These are phyloP conservation scores for Trissonchulus sp. DNA, from an alignment of 2,888 invertebrate species.

Conservation along the genomic window DNA sequence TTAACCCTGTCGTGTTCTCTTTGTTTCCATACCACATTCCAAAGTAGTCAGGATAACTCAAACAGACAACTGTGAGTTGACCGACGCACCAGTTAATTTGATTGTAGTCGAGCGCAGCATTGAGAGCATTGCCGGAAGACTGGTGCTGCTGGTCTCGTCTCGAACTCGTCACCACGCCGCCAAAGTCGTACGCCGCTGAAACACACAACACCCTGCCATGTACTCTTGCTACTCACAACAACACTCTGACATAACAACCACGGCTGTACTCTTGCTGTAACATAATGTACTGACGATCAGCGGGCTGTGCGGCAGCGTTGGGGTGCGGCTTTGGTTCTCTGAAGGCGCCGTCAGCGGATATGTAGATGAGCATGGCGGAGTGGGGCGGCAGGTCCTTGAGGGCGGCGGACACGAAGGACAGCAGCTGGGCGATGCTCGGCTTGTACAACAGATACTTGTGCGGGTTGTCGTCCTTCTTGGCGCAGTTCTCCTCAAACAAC, in stretches of 20 bases:
- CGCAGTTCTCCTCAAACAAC: slow-evolving; percentile 61
- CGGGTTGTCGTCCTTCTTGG: slow-evolving; percentile 73
- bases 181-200: slow-evolving; percentile 72
- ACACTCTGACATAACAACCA: too few relatives aligned
- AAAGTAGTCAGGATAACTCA: too few relatives aligned
- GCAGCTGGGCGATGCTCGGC: slow-evolving; percentile 83
- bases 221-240: too few relatives aligned
- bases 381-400: slow-evolving; percentile 86
- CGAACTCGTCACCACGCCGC: slow-evolving; percentile 80
- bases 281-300: too few relatives aligned
- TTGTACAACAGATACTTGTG: slow-evolving; percentile 93
- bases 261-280: too few relatives aligned
- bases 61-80: too few relatives aligned
- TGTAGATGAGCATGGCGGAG: slow-evolving; percentile 80
- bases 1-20: too few relatives aligned
- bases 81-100: too few relatives aligned
- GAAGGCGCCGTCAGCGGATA: slow-evolving; percentile 84
- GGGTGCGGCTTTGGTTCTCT: too few relatives aligned
- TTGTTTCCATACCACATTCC: too few relatives aligned
- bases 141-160: slow-evolving; percentile 57
- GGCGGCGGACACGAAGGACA: slow-evolving; percentile 81
- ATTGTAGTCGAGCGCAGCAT: too few relatives aligned
- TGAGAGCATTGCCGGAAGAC: slow-evolving; percentile 8
- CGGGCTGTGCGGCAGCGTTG: too few relatives aligned
- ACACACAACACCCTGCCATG: slow-evolving; percentile 33